Evolutionary conservation across 2,797 vertebrate genomes (phyloP).

Genomic region (Anguilla megastoma): DNA sequence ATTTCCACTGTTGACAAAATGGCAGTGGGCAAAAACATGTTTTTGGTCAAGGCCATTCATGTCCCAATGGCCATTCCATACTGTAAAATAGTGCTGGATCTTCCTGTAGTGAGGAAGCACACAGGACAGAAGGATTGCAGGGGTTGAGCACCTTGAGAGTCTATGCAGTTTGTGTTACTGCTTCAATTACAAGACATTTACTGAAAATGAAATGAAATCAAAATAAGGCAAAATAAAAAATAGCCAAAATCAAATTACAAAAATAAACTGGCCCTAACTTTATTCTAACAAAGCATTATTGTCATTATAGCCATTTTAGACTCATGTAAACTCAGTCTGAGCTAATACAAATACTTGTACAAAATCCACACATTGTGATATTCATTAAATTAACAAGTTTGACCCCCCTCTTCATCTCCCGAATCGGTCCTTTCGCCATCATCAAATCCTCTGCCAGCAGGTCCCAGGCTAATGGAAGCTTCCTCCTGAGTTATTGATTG

Average conservation of each 20-base stretch:
- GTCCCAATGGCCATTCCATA: neutral
- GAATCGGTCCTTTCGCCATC: neutral
- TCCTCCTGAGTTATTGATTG: neutral
- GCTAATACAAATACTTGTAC: neutral
- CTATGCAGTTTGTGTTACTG: neutral
- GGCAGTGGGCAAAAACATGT: neutral
- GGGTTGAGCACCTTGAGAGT: too few species aligned
- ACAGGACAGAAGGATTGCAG: neutral
- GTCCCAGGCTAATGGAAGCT: conserved; percentile 3
- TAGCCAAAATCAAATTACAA: neutral
- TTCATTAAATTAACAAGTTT: neutral
- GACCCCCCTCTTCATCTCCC: neutral
- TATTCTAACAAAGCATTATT: neutral
- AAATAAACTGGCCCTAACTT: neutral
- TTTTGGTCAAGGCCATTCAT: neutral
- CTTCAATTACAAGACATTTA: neutral
- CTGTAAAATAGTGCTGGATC: neutral
- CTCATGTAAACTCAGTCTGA: neutral
- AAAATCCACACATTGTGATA: neutral
- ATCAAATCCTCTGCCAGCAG: neutral
- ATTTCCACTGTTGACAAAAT: neutral
- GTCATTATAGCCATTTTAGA: neutral
- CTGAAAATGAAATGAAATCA: neutral
- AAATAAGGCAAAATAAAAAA: neutral
- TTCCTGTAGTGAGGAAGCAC: neutral